A percentile compares a stretch with the other conserved stretches of the same genome.
These are phyloP conservation scores for Enteromius argenteus DNA, from an alignment of 2,797 vertebrate species.

Conservation along the genomic window DNA sequence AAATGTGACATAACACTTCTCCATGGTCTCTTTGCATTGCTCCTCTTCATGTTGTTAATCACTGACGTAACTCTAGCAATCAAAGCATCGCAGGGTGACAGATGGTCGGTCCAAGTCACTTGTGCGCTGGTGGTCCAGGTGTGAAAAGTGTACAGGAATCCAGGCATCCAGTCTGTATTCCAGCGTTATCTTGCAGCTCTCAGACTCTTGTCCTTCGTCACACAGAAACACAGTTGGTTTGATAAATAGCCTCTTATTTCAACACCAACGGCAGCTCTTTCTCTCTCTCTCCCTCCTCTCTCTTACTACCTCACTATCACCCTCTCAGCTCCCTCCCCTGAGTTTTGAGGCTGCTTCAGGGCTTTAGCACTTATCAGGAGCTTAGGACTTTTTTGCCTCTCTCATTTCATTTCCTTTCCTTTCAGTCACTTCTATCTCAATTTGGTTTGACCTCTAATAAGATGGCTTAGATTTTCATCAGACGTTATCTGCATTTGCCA, in stretches of 20 bases:
- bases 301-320: constrained; percentile 52
- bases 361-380: constrained; percentile 57
- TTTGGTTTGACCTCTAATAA: constrained; percentile 60
- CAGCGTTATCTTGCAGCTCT: constrained; percentile 44
- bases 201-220: constrained; percentile 57
- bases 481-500: neutral
- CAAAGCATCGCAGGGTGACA: constrained; percentile 55
- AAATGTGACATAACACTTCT: constrained; percentile 41
- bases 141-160: constrained; percentile 44
- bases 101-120: constrained; percentile 54
- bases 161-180: constrained; percentile 46
- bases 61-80: constrained; percentile 47
- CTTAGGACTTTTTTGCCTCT: constrained; percentile 53
- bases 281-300: constrained; percentile 60
- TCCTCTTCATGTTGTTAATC: constrained; percentile 49
- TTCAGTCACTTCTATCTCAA: constrained; percentile 55
- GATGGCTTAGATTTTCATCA: constrained; percentile 40
- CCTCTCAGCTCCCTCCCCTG: constrained; percentile 59
- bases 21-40: constrained; percentile 41
- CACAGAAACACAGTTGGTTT: constrained; percentile 62
- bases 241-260: constrained; percentile 68
- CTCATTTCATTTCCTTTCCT: constrained; percentile 49
- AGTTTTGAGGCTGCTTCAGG: constrained; percentile 63
- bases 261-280: constrained; percentile 68
- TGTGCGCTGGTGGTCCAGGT: constrained; percentile 45